Conservation (phyloP, 2,113 vertebrate genomes). For the Gymnarchus niloticus region DNA sequence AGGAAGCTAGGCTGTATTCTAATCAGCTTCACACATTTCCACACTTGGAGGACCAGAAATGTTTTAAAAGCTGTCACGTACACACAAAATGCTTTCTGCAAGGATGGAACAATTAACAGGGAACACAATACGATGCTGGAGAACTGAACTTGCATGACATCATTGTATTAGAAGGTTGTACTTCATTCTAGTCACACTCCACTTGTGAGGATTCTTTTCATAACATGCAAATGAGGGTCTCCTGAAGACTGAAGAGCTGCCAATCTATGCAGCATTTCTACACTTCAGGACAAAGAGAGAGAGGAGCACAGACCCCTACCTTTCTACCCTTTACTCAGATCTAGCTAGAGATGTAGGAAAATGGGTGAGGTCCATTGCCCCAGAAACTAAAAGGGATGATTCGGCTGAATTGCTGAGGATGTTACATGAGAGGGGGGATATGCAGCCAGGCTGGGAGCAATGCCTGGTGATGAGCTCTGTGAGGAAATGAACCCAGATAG, state of each 20-base stretch:
- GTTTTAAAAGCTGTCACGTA: background rate
- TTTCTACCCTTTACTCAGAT: background rate
- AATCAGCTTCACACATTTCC: background rate
- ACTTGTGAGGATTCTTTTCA: background rate
- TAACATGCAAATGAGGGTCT: background rate
- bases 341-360: slow-evolving; percentile 5
- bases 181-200: background rate
- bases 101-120: background rate
- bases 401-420: slow-evolving; percentile 53
- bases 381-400: slow-evolving; percentile 42
- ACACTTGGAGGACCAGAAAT: background rate
- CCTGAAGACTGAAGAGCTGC: background rate
- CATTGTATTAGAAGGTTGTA: background rate
- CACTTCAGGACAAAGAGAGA: background rate
- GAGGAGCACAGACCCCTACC: background rate
- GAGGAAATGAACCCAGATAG: slow-evolving; percentile 56
- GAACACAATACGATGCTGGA: background rate
- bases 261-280: background rate
- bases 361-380: slow-evolving; percentile 3
- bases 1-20: background rate
- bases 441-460: slow-evolving; percentile 51
- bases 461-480: slow-evolving; percentile 40
- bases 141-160: background rate
- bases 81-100: background rate
- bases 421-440: slow-evolving; percentile 57